Evolutionary conservation across 2,888 invertebrate species (phyloP).

Genomic region (Trichogramma evanescens): DNA sequence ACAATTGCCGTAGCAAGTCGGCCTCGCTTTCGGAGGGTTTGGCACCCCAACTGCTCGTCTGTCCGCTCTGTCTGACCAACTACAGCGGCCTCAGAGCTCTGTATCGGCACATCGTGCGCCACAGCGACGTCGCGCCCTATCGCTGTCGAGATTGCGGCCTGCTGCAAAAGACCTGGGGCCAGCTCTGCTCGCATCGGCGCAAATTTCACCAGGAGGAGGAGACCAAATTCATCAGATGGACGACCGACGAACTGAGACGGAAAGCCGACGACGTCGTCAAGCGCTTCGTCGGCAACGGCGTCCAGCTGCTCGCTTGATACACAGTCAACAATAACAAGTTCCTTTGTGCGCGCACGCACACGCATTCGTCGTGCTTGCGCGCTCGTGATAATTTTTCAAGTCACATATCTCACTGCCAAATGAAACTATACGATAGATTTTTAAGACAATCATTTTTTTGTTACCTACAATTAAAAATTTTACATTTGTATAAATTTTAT

Average conservation of each 20-base stretch:
- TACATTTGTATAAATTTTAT: too few relatives aligned
- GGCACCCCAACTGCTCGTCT: not conserved
- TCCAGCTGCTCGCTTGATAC: slow-evolving; percentile 1
- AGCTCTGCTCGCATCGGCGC: slow-evolving; percentile 8
- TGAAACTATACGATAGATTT: too few relatives aligned
- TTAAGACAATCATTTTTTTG: too few relatives aligned
- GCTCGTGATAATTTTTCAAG: too few relatives aligned
- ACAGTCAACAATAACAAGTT: not conserved
- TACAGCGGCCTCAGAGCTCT: slow-evolving; percentile 12
- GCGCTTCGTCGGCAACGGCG: slow-evolving; percentile 11
- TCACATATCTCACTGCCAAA: too few relatives aligned
- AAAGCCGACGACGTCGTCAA: slow-evolving; percentile 9
- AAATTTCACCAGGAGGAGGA: not conserved
- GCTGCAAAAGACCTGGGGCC: slow-evolving; percentile 9
- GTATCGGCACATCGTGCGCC: slow-evolving; percentile 12
- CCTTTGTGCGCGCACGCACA: not conserved
- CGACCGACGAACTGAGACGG: not conserved
- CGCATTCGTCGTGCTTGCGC: not conserved
- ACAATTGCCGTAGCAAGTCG: not conserved
- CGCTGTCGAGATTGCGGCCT: slow-evolving; percentile 17
- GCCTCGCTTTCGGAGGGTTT: not conserved
- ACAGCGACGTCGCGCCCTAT: slow-evolving; percentile 8
- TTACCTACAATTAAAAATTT: too few relatives aligned
- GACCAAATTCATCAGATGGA: not conserved
- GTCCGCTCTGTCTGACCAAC: slow-evolving; percentile 7